These are phyloP conservation scores for Poecile montanus DNA, from an alignment of 2,797 vertebrate species.

Conservation along the genomic window DNA sequence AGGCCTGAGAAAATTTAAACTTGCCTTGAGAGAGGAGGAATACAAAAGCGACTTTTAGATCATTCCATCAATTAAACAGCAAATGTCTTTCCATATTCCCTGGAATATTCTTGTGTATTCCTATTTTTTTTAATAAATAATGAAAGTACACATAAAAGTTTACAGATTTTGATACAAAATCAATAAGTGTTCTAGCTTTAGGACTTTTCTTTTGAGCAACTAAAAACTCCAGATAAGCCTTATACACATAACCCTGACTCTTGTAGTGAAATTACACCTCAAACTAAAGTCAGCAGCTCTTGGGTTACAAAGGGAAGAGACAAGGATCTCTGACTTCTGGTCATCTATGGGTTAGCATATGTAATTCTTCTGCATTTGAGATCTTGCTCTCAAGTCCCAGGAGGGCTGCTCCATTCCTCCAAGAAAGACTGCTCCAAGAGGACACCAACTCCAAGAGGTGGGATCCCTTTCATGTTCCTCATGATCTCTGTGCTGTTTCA, in stretches of 20 bases:
- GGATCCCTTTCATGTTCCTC: not conserved
- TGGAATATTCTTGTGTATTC: not conserved
- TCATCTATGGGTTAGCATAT: not conserved
- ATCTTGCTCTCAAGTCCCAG: not conserved
- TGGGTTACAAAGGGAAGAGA: accelerated
- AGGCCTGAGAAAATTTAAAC: not conserved
- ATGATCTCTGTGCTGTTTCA: not conserved
- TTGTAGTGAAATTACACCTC: not conserved
- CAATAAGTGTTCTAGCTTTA: not conserved
- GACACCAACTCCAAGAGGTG: not conserved
- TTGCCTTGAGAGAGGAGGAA: not conserved
- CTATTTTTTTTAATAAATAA: not conserved
- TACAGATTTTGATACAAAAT: not conserved
- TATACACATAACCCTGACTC: not conserved
- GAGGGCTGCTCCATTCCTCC: not conserved
- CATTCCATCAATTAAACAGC: not conserved
- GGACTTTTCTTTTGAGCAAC: not conserved
- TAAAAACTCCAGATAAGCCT: not conserved
- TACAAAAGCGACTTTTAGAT: not conserved
- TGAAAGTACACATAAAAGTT: not conserved
- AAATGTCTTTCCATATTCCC: not conserved
- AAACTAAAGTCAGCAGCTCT: not conserved
- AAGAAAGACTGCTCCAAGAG: not conserved
- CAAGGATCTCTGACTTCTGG: not conserved
- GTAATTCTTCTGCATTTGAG: not conserved